Base-by-base conservation (phyloP, 2,888 invertebrate species). In the Emmelina monodactyla region DNA sequence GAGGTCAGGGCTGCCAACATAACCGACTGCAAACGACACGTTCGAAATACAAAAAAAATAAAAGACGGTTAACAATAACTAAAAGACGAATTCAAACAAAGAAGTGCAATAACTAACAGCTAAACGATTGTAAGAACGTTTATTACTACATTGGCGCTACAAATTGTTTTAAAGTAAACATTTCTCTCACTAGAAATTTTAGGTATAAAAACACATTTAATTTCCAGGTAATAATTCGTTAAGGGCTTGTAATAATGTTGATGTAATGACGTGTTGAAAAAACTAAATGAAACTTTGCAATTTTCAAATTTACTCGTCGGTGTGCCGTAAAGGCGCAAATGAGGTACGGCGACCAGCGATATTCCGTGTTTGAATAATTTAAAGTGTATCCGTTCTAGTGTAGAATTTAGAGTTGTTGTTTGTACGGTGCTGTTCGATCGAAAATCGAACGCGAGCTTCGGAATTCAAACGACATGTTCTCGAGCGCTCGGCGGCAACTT, bases 401-500 rank as follows among this genome's bases (percentile, higher is more conserved):
- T n/a, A 11, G n/a, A 10, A 10, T 10, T 25, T 9, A 25, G 11
- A 7, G 11, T 25, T 25, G 25, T 10, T 25, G 25, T 25, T 11
- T 10, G 25, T 25, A 25, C 25, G 9, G 9, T 9, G 25, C 25
- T n/a, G 25, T 25, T 52, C 53, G 55, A 58, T 58, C 44, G 50
- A 51, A 49, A 51, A 60, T 61, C 59, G 58, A 55, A 54, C 45
- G 41, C 41, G 41, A 37, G 39, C 40, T 46, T 50, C 51, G 58
- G 57, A 51, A 55, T 53, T 44, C 45, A 42, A 49, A 46, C 48
- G 47, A 33, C 36, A 30, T 36, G 37, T 37, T 22, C 28, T 19
- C 35, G 43, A 35, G 43, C 41, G 44, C 42, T 61, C 53, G 73
- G 72, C 75, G 64, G 45, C 55, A 50, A 49, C n/a, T n/a, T 70